Conservation (phyloP, 2,797 vertebrate genomes). For the Oreochromis grahami region DNA sequence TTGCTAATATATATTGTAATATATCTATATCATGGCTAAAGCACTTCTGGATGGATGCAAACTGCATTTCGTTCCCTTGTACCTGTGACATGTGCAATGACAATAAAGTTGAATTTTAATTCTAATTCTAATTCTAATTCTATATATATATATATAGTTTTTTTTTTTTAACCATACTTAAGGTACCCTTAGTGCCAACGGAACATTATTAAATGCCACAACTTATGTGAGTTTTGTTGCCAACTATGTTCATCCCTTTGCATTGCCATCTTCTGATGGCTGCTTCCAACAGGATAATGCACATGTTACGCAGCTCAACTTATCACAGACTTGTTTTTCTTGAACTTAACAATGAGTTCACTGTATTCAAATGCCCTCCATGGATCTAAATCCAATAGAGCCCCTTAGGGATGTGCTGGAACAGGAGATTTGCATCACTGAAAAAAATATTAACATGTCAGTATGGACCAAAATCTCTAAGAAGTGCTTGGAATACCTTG, state of each 20-base stretch:
- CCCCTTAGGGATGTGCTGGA: not conserved
- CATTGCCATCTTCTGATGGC: not conserved
- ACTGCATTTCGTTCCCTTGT: too few relatives aligned
- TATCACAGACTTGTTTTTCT: not conserved
- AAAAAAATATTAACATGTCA: not conserved
- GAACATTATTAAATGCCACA: not conserved
- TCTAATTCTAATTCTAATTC: too few relatives aligned
- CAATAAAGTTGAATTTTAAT: too few relatives aligned
- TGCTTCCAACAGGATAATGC: not conserved
- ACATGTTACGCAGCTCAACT: not conserved
- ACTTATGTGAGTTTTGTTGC: not conserved
- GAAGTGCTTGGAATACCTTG: not conserved
- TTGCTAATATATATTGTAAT: too few relatives aligned
- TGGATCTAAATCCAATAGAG: not conserved
- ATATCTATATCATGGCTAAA: too few relatives aligned
- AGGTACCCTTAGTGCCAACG: not conserved
- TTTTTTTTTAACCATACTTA: not conserved
- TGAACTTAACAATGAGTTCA: not conserved
- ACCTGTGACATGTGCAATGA: too few relatives aligned
- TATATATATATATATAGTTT: too few relatives aligned
- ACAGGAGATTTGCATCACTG: not conserved
- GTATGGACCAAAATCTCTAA: not conserved
- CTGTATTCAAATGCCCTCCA: not conserved
- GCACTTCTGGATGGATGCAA: too few relatives aligned
- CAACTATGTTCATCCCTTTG: not conserved